Evolutionary conservation across 2,888 invertebrate genomes (phyloP), one percentile per base, ranked within the genome.

Genomic region (Allygus modestus): DNA sequence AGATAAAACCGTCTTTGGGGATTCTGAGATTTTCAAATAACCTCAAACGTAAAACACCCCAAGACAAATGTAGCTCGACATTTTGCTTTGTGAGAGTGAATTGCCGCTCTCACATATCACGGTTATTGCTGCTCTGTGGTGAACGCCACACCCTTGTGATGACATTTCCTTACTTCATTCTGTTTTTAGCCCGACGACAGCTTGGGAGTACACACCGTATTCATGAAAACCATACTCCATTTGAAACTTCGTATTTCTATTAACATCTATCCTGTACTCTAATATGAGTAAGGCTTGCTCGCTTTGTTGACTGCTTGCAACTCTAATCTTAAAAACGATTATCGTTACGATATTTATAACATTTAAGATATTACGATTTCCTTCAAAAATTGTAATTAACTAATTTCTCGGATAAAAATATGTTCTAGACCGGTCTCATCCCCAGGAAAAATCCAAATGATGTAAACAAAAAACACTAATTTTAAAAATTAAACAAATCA

Each of bases 121-220:
- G 54, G 54, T 54, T 54, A 54, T 54, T 54, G 54, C 54, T 15
- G 51, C 37, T 37, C 46, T 23, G 54, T n/a, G 54, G 20, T 23
- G 54, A 54, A 54, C 54, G 5, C 23, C 23, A 54, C 54, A 54
- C 54, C 54, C 54, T 54, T 54, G 54, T 54, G 20, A 54, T 54
- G 54, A 54, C 54, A 54, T 11, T 54, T 23, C 54, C 54, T 23
- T 54, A 23, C 20, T 54, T 23, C 54, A 11, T 15, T 20, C 11
- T 54, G 20, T 54, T 54, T 46, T 46, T 46, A 46, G 46, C 20
- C 54, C 20, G 20, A 0, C 46, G 46, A 46, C 54, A 54, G 54
- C 54, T 54, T 46, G 46, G 46, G 12, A 2, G 46, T 11, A 46
- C 17, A 12, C 2, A 46, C 1, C 12, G 2, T 46, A 1, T 12